phyloP scores from a whole-genome alignment of 1,140 invertebrate species.

The Formica selysi region DNA sequence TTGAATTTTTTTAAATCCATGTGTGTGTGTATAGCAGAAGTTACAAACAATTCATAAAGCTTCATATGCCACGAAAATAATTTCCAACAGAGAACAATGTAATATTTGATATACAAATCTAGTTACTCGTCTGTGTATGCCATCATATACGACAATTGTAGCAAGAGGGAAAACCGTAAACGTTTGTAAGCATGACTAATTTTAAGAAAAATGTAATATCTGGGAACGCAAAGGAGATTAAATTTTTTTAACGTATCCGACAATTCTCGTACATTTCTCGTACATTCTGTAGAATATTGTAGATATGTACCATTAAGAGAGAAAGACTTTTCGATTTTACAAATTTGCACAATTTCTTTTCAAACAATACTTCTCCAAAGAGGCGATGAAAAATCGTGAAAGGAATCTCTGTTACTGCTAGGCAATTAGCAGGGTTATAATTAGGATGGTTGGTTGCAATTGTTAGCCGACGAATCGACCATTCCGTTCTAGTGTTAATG shows the following conservation, averaged over 20 bases:
- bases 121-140: background rate
- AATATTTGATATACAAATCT: background rate
- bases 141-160: background rate
- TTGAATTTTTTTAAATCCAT: background rate
- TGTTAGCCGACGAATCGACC: constrained; percentile 20
- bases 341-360: constrained; percentile 12
- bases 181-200: background rate
- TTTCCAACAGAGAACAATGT: background rate
- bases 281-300: background rate
- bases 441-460: constrained; percentile 30
- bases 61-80: background rate
- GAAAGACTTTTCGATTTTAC: background rate
- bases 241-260: background rate
- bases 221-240: background rate
- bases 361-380: constrained; percentile 9
- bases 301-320: background rate
- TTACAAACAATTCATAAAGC: background rate
- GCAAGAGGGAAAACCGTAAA: background rate
- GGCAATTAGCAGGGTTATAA: constrained; percentile 35
- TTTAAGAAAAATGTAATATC: constrained; percentile 6
- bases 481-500: constrained; percentile 26
- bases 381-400: background rate
- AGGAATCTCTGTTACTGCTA: background rate
- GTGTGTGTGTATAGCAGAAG: background rate
- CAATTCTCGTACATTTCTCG: background rate